Base-by-base conservation (phyloP, 2,888 invertebrate species). In the Chaetogeoica ovagalla region DNA sequence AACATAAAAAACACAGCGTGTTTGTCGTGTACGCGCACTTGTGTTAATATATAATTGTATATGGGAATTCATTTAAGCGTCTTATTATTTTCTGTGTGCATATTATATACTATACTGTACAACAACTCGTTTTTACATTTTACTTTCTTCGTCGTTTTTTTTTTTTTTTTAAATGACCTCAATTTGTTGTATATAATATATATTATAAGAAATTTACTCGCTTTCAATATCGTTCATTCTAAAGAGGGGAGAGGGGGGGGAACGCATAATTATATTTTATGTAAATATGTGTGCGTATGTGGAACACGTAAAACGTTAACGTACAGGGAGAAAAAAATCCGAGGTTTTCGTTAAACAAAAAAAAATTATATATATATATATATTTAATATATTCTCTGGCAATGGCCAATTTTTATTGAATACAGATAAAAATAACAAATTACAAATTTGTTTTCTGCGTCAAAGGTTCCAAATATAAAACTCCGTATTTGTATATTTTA, bases 101-200 rank as follows among this genome's bases (percentile, higher is more conserved):
- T 8, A 48, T 21, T 8, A 30, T 30, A 30, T 30, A 30, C 30
- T 30, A 30, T 30, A 30, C 30, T 30, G 30, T 30, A 30, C 30
- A 30, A 13, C 57, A 66, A 75, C 39, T 57, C 11, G 65, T 75
- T 75, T 73, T 75, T 66, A 57, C 39, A 39, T 75, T 65, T 75
- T 65, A 66, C 74, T 75, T 75, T 75, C 74, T 66, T 75, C 65
- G 39, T 69, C 19, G 13, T 1, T 69, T 69, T 69, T 69, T 57
- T 66, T 75, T 57, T 57, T 66, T n/a, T n/a, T n/a, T n/a, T n/a
- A n/a, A n/a, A n/a, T 75, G 74, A 66, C 74, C 65, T 65, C 65
- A 39, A 75, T 66, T 19, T 39, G 57, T 57, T 11, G 23, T 48
- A 48, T 73, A 48, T 9, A 6, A 4, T 30, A 4, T 30, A 30